phyloP scores from a whole-genome alignment of 2,888 invertebrate genomes.

The Hylaea fasciaria region DNA sequence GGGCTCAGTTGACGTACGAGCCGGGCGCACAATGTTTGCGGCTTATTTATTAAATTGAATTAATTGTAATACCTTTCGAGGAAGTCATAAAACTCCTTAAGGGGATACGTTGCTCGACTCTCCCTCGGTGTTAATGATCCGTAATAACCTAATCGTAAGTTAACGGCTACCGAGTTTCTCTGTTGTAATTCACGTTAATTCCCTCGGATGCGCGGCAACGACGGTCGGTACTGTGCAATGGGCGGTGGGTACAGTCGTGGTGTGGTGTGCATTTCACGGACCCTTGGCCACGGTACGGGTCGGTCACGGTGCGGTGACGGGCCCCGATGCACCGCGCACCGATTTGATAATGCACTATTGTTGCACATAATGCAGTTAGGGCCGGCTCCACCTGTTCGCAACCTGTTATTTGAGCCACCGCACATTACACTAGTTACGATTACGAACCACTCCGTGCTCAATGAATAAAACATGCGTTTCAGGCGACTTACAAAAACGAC shows the following conservation, averaged over 20 bases:
- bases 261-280: slow-evolving; percentile 70
- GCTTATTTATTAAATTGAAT: too few species aligned
- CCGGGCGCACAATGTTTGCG: slow-evolving; percentile 35
- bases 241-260: slow-evolving; percentile 25
- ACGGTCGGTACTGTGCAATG: slow-evolving; percentile 35
- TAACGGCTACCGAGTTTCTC: slow-evolving; percentile 39
- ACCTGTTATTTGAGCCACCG: slow-evolving; percentile 57
- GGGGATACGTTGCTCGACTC: slow-evolving; percentile 13
- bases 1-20: too few species aligned
- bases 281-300: slow-evolving; percentile 69
- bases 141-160: slow-evolving; percentile 45
- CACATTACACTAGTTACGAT: slow-evolving; percentile 42
- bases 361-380: slow-evolving; percentile 35
- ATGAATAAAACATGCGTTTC: slow-evolving; percentile 44
- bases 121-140: slow-evolving; percentile 32
- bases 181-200: slow-evolving; percentile 40
- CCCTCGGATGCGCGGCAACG: slow-evolving; percentile 46
- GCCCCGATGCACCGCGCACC: slow-evolving; percentile 65
- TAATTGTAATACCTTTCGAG: slow-evolving; percentile 39
- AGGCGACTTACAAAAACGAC: slow-evolving; percentile 34
- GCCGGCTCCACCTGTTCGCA: slow-evolving; percentile 52
- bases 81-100: slow-evolving; percentile 35
- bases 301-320: slow-evolving; percentile 52
- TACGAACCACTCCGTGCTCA: slow-evolving; percentile 30
- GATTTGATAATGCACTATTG: slow-evolving; percentile 68